These are phyloP conservation scores for Enteromius afrohamiltoni DNA, from an alignment of 2,797 vertebrate species.

Conservation along the genomic window DNA sequence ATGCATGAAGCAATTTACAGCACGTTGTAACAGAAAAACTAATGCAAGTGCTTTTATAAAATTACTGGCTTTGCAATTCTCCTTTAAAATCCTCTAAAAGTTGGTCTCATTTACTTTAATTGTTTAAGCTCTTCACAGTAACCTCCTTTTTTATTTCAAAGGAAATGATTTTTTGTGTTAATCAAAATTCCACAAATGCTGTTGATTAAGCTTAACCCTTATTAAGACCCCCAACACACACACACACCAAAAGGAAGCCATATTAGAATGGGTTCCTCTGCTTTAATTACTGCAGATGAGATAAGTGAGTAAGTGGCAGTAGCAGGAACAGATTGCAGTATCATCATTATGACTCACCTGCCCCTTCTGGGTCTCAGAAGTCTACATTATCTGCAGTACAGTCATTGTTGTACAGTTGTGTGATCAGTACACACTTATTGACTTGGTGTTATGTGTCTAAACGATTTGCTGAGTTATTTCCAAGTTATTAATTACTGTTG, in stretches of 20 bases:
- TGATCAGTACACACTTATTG: neutral
- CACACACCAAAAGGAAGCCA: neutral
- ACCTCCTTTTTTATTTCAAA: neutral
- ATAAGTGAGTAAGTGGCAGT: conserved; percentile 54
- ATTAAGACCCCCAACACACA: neutral
- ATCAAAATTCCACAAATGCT: neutral
- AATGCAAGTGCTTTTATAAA: neutral
- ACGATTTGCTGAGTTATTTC: neutral
- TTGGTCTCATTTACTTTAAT: neutral
- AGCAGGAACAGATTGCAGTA: conserved; percentile 46
- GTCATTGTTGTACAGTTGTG: neutral
- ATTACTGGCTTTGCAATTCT: neutral
- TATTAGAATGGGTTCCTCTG: neutral
- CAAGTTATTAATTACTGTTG: neutral
- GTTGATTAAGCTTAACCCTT: neutral
- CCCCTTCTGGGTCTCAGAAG: neutral
- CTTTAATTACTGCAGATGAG: conserved; percentile 54
- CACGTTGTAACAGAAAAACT: neutral
- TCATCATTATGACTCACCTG: conserved; percentile 27
- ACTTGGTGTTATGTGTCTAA: neutral
- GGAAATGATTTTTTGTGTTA: neutral
- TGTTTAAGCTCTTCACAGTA: neutral
- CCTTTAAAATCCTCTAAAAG: neutral
- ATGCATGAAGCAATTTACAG: neutral
- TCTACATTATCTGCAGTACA: neutral